Conservation (phyloP, 1,140 invertebrate species). For the Pteromalus puparum region DNA sequence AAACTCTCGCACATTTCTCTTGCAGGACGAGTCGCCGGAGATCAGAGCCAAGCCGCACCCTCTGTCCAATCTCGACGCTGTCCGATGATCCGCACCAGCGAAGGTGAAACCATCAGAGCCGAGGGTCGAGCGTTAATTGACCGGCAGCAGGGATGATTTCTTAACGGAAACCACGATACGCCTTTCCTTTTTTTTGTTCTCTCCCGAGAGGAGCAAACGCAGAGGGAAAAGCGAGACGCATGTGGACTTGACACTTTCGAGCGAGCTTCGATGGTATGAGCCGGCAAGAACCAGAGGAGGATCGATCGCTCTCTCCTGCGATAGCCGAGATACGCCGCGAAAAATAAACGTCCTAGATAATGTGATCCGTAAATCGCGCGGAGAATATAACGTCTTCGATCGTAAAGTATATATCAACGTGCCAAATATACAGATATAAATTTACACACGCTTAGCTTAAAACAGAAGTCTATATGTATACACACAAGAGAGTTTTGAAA, state of each 20-base stretch:
- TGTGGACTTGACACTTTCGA: no score
- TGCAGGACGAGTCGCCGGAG: background rate
- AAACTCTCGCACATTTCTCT: constrained; percentile 5
- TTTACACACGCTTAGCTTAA: background rate
- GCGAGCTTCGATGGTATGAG: no score
- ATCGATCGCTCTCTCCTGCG: background rate
- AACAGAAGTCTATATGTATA: background rate
- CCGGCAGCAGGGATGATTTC: background rate
- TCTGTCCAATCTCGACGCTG: background rate
- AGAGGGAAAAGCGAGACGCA: no score
- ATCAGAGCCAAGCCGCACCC: background rate
- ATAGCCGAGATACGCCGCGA: background rate
- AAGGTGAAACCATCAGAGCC: background rate
- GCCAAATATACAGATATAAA: constrained; percentile 17
- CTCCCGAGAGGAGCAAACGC: no score
- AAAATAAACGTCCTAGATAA: constrained; percentile 26
- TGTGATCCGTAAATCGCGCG: background rate
- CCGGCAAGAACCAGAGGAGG: background rate
- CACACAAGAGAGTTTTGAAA: no score
- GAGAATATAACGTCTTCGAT: background rate
- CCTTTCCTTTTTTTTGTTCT: background rate
- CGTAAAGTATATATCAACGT: constrained; percentile 22
- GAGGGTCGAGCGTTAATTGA: background rate
- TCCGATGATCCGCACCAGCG: constrained; percentile 16
- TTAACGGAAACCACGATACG: background rate